Evolutionary conservation across 2,113 vertebrate species (phyloP).

Genomic region (Boulengeromyrus knoepffleri): DNA sequence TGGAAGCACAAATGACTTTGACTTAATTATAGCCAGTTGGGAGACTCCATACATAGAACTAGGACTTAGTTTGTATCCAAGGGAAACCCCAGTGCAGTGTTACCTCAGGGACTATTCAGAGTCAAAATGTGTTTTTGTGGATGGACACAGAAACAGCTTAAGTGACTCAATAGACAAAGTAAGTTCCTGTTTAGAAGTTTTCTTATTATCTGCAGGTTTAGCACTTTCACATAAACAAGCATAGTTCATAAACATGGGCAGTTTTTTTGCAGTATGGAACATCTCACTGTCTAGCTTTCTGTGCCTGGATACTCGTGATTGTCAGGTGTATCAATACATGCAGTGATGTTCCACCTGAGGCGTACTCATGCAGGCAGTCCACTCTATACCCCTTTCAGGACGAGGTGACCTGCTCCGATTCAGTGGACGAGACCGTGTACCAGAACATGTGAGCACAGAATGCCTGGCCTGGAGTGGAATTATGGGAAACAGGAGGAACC

Average conservation of each 20-base stretch:
- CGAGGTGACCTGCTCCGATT: neutral
- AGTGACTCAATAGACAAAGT: neutral
- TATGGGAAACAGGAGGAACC: neutral
- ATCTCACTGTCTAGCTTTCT: neutral
- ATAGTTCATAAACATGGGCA: neutral
- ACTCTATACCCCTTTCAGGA: constrained; percentile 23
- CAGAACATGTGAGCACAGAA: constrained; percentile 45
- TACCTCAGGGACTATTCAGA: neutral
- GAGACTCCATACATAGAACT: neutral
- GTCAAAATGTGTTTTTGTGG: neutral
- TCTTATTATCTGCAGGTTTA: neutral
- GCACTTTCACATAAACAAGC: neutral
- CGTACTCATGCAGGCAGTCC: neutral
- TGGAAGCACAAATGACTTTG: neutral
- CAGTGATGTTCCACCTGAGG: neutral
- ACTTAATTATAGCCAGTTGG: neutral
- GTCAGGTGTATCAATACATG: neutral
- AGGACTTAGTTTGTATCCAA: neutral
- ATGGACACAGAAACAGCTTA: neutral
- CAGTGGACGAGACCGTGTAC: constrained; percentile 47
- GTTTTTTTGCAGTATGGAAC: neutral
- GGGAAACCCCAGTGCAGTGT: neutral
- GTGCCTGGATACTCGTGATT: neutral
- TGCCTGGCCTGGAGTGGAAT: neutral
- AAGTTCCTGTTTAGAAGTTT: neutral